These are phyloP conservation scores for Aphelenchoides fujianensis DNA, from an alignment of 1,140 invertebrate species.

Conservation along the genomic window DNA sequence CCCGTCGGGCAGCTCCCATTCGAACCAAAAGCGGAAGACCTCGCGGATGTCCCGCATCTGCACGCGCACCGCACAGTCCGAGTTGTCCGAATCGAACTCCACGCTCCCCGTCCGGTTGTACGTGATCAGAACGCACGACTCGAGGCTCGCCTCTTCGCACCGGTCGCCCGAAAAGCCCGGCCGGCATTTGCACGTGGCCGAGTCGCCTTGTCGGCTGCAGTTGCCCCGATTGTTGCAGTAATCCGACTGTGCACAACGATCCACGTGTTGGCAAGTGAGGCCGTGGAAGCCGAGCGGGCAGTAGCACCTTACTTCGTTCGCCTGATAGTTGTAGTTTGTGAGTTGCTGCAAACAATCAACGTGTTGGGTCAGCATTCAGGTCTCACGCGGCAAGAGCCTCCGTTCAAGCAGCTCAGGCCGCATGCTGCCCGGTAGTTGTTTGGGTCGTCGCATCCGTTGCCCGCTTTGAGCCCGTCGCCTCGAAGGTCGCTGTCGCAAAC, in stretches of 20 bases:
- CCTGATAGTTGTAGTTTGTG: too few species aligned
- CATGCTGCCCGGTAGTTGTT: not conserved
- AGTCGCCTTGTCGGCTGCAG: conserved; percentile 8
- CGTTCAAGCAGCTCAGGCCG: conserved; percentile 43
- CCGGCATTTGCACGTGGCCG: conserved; percentile 32
- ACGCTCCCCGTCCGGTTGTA: conserved; percentile 37
- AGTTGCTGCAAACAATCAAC: too few species aligned
- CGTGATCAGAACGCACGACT: conserved; percentile 37
- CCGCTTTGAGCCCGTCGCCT: conserved; percentile 62
- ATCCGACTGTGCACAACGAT: conserved; percentile 20
- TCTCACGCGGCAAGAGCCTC: conserved; percentile 62
- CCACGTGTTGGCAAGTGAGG: conserved; percentile 52
- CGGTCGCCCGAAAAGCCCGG: conserved; percentile 31
- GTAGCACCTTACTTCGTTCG: too few species aligned
- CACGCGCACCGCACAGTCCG: conserved; percentile 36
- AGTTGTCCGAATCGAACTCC: conserved; percentile 23
- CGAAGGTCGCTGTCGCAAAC: conserved; percentile 62
- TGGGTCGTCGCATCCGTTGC: conserved; percentile 58
- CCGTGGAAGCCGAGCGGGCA: conserved; percentile 62
- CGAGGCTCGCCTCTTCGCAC: conserved; percentile 37
- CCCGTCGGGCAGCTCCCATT: too few species aligned
- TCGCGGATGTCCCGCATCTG: conserved; percentile 41
- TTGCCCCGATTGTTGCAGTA: conserved; percentile 32
- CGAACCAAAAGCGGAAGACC: conserved; percentile 20
- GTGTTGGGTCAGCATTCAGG: not conserved